Percentiles rank a stretch among this genome's conserved stretches.
Conservation (phyloP, 2,797 vertebrate genomes). For the Tapera naevia region DNA sequence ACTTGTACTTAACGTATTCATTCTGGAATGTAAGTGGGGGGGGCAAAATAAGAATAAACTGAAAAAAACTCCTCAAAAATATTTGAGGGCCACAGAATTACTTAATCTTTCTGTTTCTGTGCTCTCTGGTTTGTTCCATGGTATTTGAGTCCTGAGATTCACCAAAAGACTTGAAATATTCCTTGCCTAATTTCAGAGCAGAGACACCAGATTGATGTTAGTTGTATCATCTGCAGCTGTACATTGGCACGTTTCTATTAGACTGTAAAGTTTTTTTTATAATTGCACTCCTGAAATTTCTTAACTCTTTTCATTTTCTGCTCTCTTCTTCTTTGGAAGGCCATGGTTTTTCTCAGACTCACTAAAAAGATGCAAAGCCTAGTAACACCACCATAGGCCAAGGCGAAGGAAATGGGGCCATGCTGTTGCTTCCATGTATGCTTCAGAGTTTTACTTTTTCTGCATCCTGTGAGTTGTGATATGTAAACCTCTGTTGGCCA, state of each 20-base stretch:
- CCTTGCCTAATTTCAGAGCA: background rate
- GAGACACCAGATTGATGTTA: background rate
- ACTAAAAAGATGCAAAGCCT: background rate
- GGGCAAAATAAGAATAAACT: background rate
- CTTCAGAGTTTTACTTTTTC: background rate
- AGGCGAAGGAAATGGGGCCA: background rate
- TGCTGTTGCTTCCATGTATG: background rate
- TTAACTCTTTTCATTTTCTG: background rate
- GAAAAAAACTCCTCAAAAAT: background rate
- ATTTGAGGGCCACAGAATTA: background rate
- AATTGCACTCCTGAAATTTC: background rate
- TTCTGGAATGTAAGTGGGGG: background rate
- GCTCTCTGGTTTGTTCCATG: background rate
- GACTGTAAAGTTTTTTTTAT: background rate
- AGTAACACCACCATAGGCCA: fast-evolving
- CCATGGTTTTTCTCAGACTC: background rate
- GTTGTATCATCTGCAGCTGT: background rate
- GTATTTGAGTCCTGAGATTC: background rate
- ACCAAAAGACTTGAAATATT: background rate
- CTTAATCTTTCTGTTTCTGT: background rate
- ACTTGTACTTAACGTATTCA: background rate
- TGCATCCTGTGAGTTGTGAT: background rate
- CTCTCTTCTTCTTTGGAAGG: background rate
- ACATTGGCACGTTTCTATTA: background rate
- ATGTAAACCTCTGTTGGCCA: constrained; percentile 18